Conservation (phyloP, 2,888 invertebrate species). For the Lacanobia wlatinum region DNA sequence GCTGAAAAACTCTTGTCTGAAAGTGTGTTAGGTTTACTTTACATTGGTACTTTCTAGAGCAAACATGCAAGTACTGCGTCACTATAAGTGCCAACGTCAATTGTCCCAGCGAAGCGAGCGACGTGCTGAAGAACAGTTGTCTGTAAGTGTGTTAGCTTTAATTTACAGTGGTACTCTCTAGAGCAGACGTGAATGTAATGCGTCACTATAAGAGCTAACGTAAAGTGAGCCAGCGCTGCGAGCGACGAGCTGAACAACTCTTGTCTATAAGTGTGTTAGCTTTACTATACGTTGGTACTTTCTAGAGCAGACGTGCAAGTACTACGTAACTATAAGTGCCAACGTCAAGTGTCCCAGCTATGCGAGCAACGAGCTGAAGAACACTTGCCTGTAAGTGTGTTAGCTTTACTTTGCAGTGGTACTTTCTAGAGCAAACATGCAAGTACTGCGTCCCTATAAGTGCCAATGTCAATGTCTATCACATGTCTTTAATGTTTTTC, state of each 20-base stretch:
- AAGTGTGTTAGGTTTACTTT: constrained; percentile 32
- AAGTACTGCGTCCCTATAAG: constrained; percentile 72
- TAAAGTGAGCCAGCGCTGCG: constrained; percentile 62
- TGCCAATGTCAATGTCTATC: constrained; percentile 61
- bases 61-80: constrained; percentile 70
- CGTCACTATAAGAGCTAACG: constrained; percentile 66
- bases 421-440: constrained; percentile 64
- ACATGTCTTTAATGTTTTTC: no score
- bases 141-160: constrained; percentile 64
- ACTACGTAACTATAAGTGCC: constrained; percentile 70
- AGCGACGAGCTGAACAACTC: constrained; percentile 48
- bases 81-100: constrained; percentile 65
- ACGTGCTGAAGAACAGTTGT: constrained; percentile 53
- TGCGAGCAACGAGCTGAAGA: constrained; percentile 56
- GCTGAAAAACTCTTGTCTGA: constrained; percentile 58
- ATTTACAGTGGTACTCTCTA: constrained; percentile 67
- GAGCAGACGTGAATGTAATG: constrained; percentile 72
- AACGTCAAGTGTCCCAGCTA: constrained; percentile 61
- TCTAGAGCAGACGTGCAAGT: constrained; percentile 69
- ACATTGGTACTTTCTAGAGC: constrained; percentile 73
- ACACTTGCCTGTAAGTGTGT: constrained; percentile 66
- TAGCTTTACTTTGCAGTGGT: background rate
- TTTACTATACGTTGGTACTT: constrained; percentile 64
- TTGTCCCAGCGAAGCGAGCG: constrained; percentile 63
- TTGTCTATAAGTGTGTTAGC: constrained; percentile 66